Evolutionary conservation across 2,888 invertebrate species (phyloP).

Genomic region (Desoria tigrina): DNA sequence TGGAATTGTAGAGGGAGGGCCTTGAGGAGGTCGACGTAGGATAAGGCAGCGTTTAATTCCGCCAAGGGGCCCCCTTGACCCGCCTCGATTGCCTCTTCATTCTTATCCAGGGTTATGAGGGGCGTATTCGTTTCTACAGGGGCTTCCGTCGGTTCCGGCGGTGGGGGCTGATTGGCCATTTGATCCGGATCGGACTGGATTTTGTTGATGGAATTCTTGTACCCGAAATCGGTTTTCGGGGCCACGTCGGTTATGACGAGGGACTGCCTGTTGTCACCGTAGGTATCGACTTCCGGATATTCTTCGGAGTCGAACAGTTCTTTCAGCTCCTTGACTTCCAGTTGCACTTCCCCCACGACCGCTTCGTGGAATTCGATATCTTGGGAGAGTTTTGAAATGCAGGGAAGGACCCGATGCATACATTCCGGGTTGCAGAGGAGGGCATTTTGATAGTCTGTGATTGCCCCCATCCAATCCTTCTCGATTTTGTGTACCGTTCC

Average conservation of each 20-base stretch:
- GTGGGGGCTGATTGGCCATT: slow-evolving; percentile 34
- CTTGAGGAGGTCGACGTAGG: slow-evolving; percentile 46
- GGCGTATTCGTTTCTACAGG: slow-evolving; percentile 43
- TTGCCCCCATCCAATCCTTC: slow-evolving; percentile 37
- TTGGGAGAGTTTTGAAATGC: slow-evolving; percentile 43
- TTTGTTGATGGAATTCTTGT: slow-evolving; percentile 36
- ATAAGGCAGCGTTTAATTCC: slow-evolving; percentile 40
- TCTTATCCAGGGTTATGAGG: slow-evolving; percentile 41
- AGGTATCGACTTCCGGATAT: slow-evolving; percentile 38
- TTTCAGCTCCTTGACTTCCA: slow-evolving; percentile 32
- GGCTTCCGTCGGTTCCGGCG: slow-evolving; percentile 33
- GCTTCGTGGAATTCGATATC: slow-evolving; percentile 46
- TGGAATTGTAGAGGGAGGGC: slow-evolving; percentile 42
- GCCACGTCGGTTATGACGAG: slow-evolving; percentile 38
- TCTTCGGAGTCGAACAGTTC: slow-evolving; percentile 27
- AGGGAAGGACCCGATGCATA: slow-evolving; percentile 43
- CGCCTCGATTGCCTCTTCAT: slow-evolving; percentile 37
- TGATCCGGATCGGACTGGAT: slow-evolving; percentile 37
- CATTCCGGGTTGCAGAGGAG: slow-evolving; percentile 43
- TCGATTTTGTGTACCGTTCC: slow-evolving; percentile 41
- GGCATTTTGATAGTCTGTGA: slow-evolving; percentile 44
- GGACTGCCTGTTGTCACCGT: slow-evolving; percentile 31
- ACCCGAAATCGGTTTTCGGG: slow-evolving; percentile 43
- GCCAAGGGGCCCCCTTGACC: slow-evolving; percentile 29
- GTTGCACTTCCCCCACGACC: slow-evolving; percentile 35